Base-by-base conservation (phyloP, 2,888 invertebrate genomes). In the Apotomis capreana region DNA sequence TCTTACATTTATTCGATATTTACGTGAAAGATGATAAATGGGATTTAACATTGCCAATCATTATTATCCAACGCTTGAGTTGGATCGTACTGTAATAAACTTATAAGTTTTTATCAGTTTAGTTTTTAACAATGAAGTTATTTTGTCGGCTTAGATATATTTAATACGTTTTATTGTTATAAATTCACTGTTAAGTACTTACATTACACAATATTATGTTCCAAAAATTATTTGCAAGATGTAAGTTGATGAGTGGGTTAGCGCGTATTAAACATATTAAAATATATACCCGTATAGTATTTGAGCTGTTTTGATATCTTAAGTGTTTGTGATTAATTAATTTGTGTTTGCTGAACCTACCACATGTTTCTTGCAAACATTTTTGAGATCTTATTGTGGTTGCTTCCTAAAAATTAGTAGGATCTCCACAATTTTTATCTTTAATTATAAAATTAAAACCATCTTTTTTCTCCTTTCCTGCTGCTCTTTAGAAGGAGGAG, bases 401-500 rank as follows among this genome's bases (percentile, higher is more conserved):
- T 64, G 26, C 55, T 54, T 64, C 5, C 15, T 15, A 12, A 15
- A 55, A 46, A 6, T 79, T 79, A 72, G 79, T 79, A 79, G 79
- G 79, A 79, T 73, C 68, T 79, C 76, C 79, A 77, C 76, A 72
- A 76, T 63, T 77, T 76, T 77, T 75, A 79, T 80, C 73, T 81
- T 58, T 77, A 81, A 78, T 78, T 77, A 80, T 77, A 75, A 79
- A 79, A 81, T 81, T 83, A 82, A 81, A 83, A 83, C 81, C 80
- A 80, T 81, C 79, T 81, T 83, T 86, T 87, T 87, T 86, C 86
- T 86, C 85, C 90, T 92, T 92, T 91, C 87, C 89, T 88, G 92
- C 93, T 90, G 92, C 92, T 85, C 78, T 84, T 77, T 77, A 87
- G 86, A 87, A 89, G 92, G 91, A 87, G 88, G 85, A 90, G 91